A percentile compares a stretch with the other conserved stretches of the same genome.
phyloP scores from a whole-genome alignment of 2,888 invertebrate genomes.

The Apamea anceps region DNA sequence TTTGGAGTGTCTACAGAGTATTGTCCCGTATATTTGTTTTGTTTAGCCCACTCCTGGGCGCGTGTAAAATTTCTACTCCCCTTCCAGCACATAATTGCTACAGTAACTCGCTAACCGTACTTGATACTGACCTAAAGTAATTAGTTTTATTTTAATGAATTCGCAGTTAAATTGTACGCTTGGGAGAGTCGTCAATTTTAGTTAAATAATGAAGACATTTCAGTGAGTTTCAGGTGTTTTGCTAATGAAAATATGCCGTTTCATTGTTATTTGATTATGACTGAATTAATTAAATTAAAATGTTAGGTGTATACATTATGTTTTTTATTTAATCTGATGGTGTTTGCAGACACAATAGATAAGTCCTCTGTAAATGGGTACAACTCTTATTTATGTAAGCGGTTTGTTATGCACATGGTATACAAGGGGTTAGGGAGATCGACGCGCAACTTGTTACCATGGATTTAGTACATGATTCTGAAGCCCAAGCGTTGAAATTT shows the following conservation, averaged over 20 bases:
- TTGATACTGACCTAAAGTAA: constrained; percentile 55
- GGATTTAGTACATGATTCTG: too few relatives aligned
- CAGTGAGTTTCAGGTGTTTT: constrained; percentile 51
- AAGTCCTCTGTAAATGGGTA: background rate
- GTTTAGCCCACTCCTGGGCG: constrained; percentile 69
- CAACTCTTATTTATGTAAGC: background rate
- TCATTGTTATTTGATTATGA: constrained; percentile 47
- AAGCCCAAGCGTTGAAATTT: too few relatives aligned
- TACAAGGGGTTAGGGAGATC: too few relatives aligned
- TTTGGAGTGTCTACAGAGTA: constrained; percentile 76
- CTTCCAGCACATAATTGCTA: constrained; percentile 54
- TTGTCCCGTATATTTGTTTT: constrained; percentile 79
- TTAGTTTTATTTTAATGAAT: constrained; percentile 64
- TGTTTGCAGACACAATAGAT: background rate
- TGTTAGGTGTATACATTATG: background rate
- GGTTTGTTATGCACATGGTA: too few relatives aligned
- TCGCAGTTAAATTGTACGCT: constrained; percentile 52
- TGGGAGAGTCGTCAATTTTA: constrained; percentile 50
- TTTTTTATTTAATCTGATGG: constrained; percentile 20
- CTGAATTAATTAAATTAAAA: constrained; percentile 6
- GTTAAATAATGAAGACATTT: constrained; percentile 58
- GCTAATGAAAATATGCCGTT: constrained; percentile 57
- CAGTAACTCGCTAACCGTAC: constrained; percentile 50
- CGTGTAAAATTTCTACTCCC: constrained; percentile 52
- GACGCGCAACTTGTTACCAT: too few relatives aligned